phyloP scores from a whole-genome alignment of 2,113 vertebrate genomes.

The Cyprinus carpio region DNA sequence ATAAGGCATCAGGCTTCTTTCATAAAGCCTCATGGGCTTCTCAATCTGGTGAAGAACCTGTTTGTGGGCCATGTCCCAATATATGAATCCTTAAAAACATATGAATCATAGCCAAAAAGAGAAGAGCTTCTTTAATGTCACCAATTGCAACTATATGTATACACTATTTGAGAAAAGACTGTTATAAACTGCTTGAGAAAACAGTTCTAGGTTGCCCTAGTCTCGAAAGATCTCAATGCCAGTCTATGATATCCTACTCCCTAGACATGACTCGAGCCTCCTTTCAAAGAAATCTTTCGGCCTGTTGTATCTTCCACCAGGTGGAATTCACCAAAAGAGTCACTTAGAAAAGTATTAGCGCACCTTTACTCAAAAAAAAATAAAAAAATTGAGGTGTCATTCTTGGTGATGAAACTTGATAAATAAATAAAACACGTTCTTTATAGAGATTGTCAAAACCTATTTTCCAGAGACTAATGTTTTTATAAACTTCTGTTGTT shows the following conservation, averaged over 20 bases:
- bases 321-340: not conserved
- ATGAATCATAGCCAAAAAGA: not conserved
- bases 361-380: not conserved
- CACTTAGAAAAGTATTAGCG: not conserved
- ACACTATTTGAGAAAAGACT: not conserved
- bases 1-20: not conserved
- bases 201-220: not conserved
- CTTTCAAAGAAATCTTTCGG: not conserved
- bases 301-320: not conserved
- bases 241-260: not conserved
- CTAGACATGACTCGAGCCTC: not conserved
- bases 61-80: not conserved
- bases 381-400: not conserved
- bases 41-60: not conserved
- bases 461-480: conserved; percentile 5
- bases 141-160: not conserved
- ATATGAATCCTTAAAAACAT: not conserved
- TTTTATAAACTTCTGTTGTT: not conserved
- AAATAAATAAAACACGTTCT: not conserved
- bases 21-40: not conserved
- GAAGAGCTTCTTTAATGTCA: not conserved
- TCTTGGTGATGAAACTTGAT: not conserved
- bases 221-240: not conserved
- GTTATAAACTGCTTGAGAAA: not conserved
- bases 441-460: not conserved